Evolutionary conservation across 2,797 vertebrate species (phyloP).

Genomic region (Thaleichthys pacificus): DNA sequence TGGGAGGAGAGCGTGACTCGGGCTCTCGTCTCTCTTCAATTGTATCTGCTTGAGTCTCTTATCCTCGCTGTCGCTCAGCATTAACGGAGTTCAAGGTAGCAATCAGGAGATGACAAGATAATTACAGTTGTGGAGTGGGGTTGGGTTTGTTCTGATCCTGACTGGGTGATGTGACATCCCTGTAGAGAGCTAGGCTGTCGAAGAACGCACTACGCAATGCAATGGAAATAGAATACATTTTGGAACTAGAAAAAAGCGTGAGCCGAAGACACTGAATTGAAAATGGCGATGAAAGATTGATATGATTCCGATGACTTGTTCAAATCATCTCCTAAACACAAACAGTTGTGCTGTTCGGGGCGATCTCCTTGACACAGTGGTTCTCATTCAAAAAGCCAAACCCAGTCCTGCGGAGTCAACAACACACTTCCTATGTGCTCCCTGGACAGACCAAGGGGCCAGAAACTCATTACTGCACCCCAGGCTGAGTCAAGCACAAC

Average conservation of each 20-base stretch:
- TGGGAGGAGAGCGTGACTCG: constrained; percentile 51
- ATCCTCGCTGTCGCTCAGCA: constrained; percentile 54
- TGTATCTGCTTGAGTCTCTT: constrained; percentile 62
- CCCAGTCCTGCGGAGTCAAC: constrained; percentile 32
- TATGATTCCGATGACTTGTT: neutral
- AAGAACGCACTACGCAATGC: no score
- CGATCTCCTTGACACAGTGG: no score
- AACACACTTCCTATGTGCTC: constrained; percentile 29
- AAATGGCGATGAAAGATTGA: no score
- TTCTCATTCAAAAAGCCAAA: neutral
- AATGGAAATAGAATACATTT: no score
- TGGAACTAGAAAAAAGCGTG: no score
- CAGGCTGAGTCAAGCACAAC: constrained; percentile 57
- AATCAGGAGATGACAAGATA: constrained; percentile 68
- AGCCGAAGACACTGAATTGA: no score
- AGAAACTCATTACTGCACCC: constrained; percentile 60
- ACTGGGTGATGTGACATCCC: no score
- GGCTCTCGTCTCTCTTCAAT: constrained; percentile 64
- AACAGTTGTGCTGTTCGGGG: neutral
- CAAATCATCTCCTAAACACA: neutral
- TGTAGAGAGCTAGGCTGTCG: no score
- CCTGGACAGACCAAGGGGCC: constrained; percentile 34
- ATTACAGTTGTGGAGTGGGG: constrained; percentile 49
- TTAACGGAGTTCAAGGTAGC: constrained; percentile 56
- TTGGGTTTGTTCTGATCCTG: neutral